These are phyloP conservation scores for Manis crassicaudata DNA, from an alignment of 2,797 vertebrate species.

Conservation along the genomic window DNA sequence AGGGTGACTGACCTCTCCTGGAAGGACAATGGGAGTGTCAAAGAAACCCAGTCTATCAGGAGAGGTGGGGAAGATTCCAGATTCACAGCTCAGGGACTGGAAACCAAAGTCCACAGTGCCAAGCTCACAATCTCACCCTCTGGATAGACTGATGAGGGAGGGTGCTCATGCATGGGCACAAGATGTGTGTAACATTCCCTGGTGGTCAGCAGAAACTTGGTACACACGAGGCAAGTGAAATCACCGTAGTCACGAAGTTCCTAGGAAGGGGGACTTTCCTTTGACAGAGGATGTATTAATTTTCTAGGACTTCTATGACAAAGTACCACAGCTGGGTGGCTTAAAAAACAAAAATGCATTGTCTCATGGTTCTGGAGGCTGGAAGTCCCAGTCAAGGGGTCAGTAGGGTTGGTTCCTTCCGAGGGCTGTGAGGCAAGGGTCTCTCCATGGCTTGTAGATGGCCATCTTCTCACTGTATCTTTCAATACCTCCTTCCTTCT, in stretches of 20 bases:
- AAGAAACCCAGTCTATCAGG: accelerated
- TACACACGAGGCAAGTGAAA: neutral
- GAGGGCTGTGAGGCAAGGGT: neutral
- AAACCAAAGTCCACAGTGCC: neutral
- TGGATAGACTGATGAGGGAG: neutral
- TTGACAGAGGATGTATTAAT: neutral
- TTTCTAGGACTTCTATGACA: neutral
- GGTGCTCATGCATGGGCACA: neutral
- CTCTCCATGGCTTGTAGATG: neutral
- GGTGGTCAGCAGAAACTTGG: neutral
- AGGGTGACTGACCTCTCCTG: neutral
- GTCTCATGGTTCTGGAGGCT: neutral
- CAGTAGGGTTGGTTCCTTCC: neutral
- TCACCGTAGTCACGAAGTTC: neutral
- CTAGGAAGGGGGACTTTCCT: neutral
- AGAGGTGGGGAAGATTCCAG: neutral
- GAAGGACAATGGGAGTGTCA: neutral
- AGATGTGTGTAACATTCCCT: neutral
- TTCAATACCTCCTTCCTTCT: neutral
- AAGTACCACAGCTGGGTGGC: neutral
- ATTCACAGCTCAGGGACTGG: neutral
- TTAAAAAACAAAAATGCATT: neutral
- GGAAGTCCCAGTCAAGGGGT: neutral
- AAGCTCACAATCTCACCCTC: neutral
- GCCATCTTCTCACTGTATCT: neutral